Conservation (phyloP, 2,888 invertebrate genomes). For the Scaptomyza caliginosa region DNA sequence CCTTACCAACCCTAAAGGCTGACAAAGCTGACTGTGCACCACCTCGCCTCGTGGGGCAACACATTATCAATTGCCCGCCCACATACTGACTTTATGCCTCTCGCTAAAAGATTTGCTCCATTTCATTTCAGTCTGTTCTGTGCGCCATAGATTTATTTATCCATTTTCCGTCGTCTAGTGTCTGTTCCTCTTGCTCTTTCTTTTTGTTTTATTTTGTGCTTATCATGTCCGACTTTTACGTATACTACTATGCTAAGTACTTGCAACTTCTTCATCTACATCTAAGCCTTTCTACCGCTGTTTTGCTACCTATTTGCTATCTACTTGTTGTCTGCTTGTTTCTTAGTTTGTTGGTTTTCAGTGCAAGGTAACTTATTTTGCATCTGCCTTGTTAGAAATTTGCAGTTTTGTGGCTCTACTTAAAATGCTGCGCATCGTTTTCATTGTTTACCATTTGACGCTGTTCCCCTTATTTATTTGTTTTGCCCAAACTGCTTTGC, state of each 20-base stretch:
- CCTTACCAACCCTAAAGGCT: not conserved
- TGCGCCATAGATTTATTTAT: conserved; percentile 46
- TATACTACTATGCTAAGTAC: conserved; percentile 24
- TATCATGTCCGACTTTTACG: conserved; percentile 22
- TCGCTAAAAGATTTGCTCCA: conserved; percentile 65
- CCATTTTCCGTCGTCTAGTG: conserved; percentile 44
- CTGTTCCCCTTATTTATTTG: conserved; percentile 57
- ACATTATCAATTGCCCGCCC: conserved; percentile 71
- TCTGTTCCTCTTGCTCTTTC: not conserved
- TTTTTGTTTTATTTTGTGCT: conserved; percentile 26
- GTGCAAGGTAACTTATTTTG: conserved; percentile 45
- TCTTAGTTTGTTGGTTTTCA: conserved; percentile 9
- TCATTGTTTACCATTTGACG: conserved; percentile 56
- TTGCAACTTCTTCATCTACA: not conserved
- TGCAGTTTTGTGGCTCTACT: conserved; percentile 23
- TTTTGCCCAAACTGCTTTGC: conserved; percentile 42
- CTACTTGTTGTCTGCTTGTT: conserved; percentile 11
- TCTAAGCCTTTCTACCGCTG: not conserved
- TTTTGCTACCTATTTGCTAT: conserved; percentile 19
- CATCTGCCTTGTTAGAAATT: conserved; percentile 31
- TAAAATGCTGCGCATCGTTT: conserved; percentile 50
- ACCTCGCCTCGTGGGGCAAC: conserved; percentile 34
- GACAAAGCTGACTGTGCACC: conserved; percentile 34
- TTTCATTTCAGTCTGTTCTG: conserved; percentile 48
- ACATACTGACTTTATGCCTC: conserved; percentile 11